phyloP scores from a whole-genome alignment of 2,888 invertebrate genomes.

The Ferrisia virgata region DNA sequence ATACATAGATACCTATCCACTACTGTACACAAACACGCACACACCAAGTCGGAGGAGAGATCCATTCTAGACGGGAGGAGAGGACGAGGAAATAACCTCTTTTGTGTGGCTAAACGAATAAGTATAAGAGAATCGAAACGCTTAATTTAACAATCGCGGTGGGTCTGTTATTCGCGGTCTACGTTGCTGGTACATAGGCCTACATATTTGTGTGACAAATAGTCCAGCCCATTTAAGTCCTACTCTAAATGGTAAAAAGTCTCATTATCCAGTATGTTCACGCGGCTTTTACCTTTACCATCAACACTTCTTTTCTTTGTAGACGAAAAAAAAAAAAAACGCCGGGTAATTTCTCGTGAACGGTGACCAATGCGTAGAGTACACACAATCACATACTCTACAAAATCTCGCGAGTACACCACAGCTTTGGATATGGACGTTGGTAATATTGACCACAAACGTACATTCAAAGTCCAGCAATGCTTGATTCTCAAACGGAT shows the following conservation, averaged over 20 bases:
- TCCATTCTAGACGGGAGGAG: neutral
- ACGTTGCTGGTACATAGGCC: neutral
- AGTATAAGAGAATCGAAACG: constrained; percentile 7
- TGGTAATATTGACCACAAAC: too few species aligned
- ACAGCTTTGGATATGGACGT: too few species aligned
- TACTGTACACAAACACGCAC: too few species aligned
- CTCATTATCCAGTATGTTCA: neutral
- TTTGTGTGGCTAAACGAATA: neutral
- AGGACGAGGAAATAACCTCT: neutral
- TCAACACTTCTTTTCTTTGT: neutral
- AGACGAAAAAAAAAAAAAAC: too few species aligned
- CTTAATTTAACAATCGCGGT: constrained; percentile 19
- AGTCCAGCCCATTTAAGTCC: neutral
- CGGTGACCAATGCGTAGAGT: too few species aligned
- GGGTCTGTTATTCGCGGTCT: neutral
- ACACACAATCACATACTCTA: too few species aligned
- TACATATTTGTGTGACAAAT: neutral
- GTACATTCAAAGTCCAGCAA: too few species aligned
- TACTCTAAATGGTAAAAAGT: neutral
- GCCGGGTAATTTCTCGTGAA: too few species aligned
- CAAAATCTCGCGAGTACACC: too few species aligned
- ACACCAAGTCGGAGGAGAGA: neutral
- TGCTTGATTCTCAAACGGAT: too few species aligned
- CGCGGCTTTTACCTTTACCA: neutral
- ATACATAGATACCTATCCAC: too few species aligned